These are phyloP conservation scores for Choristoneura rosaceana DNA, from an alignment of 2,888 invertebrate genomes.

Conservation along the genomic window DNA sequence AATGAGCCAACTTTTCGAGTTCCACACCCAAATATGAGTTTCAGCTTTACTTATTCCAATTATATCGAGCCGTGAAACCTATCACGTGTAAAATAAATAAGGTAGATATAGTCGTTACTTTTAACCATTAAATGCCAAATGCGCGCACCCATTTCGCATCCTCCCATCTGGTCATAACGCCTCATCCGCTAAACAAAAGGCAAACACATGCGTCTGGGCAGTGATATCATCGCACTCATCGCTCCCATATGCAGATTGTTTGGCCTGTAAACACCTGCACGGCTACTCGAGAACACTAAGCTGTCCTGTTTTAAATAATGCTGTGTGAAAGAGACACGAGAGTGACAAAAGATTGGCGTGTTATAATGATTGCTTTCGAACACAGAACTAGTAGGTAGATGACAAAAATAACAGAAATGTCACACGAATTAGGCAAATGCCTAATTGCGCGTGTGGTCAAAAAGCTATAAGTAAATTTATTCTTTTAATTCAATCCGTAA, in stretches of 20 bases:
- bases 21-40: too few relatives aligned
- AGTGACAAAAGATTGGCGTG: neutral
- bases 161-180: slow-evolving; percentile 30
- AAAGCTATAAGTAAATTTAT: too few relatives aligned
- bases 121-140: neutral
- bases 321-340: neutral
- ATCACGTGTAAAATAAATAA: neutral
- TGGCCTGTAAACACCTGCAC: slow-evolving; percentile 45
- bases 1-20: too few relatives aligned
- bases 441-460: too few relatives aligned
- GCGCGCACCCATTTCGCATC: slow-evolving; percentile 3
- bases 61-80: too few relatives aligned
- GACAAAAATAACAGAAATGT: too few relatives aligned
- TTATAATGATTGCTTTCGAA: too few relatives aligned
- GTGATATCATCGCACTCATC: slow-evolving; percentile 53
- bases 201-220: slow-evolving; percentile 47
- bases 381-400: too few relatives aligned
- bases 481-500: too few relatives aligned
- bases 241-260: slow-evolving; percentile 50
- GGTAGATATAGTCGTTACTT: neutral
- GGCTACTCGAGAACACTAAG: too few relatives aligned
- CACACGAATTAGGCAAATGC: too few relatives aligned
- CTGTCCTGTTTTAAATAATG: neutral
- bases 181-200: slow-evolving; percentile 49
- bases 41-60: too few relatives aligned